Conservation (phyloP, 2,888 invertebrate genomes). For the Apodemia zela region DNA sequence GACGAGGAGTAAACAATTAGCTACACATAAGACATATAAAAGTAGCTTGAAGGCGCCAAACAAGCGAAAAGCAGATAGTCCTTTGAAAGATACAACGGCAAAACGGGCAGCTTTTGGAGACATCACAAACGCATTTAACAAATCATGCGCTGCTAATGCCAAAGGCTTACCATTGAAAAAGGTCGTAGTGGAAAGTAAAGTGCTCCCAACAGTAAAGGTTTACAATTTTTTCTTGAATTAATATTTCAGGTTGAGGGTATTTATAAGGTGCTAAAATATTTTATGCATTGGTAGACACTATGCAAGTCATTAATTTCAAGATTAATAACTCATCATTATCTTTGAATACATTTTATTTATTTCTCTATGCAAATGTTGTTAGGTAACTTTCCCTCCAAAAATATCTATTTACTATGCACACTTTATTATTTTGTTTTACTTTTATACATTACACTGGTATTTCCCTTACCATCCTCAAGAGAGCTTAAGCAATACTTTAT, state of each 20-base stretch:
- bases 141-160: constrained; percentile 56
- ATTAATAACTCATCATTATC: neutral
- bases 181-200: constrained; percentile 74
- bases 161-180: constrained; percentile 66
- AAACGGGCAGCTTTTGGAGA: constrained; percentile 93
- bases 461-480: no score
- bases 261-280: neutral
- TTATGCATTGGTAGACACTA: neutral
- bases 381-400: no score
- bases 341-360: neutral
- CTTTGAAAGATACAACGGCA: constrained; percentile 85
- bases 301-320: neutral
- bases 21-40: constrained; percentile 68
- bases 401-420: no score
- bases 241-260: constrained; percentile 40
- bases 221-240: constrained; percentile 27
- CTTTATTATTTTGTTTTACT: no score
- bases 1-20: constrained; percentile 82
- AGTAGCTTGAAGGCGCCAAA: constrained; percentile 74
- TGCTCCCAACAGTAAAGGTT: constrained; percentile 72
- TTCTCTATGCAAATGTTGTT: no score
- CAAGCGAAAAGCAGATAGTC: constrained; percentile 91
- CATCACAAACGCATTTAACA: constrained; percentile 86
- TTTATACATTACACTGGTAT: no score
- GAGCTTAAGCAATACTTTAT: no score